Evolutionary conservation across 2,888 invertebrate genomes (phyloP), one percentile per base, ranked within the genome.

Genomic region (Sphinx pinastri): DNA sequence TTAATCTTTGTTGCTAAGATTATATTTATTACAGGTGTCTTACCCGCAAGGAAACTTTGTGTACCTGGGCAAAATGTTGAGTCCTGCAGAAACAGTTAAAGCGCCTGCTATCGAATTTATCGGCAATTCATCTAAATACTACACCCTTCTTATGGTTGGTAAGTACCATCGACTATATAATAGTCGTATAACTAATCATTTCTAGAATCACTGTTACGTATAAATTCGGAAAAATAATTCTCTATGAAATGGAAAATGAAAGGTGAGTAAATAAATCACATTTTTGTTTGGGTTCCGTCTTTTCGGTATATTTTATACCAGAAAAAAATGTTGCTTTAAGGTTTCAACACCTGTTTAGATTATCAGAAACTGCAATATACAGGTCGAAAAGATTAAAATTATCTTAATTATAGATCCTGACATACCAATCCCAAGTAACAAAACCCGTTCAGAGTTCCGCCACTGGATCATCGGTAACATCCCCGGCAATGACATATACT

Each of bases 381-480:
- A 16, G n/a, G n/a, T 10, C 0, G 16, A 25, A 8, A 8, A 57
- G 2, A 57, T 16, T 57, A 57, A 25, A 25, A 11, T 2, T 25
- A 25, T 45, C 12, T n/a, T 11, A n/a, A 11, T 47, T 12, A 25
- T 58, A 70, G 70, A 70, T 58, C 70, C 66, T 10, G 67, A 70
- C 52, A 16, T 57, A 31, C 57, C 58, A 10, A 19, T 55, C 25
- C 67, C n/a, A 7, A 14, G 47, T n/a, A 19, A 58, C 31, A 57
- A 49, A 10, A 57, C 47, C 2, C 45, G 31, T 16, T 55, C 63
- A 16, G 45, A 66, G 31, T 12, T 67, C 19, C 49, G 54, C 6
- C 70, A 70, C n/a, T 70, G 70, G 70, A 25, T 70, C 10, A 51
- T 58, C 6, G 70, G 63, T 3, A 70, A 70, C 49, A 67, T 70